These are phyloP conservation scores for Trichoplusia ni DNA, from an alignment of 1,140 invertebrate species.

Conservation along the genomic window DNA sequence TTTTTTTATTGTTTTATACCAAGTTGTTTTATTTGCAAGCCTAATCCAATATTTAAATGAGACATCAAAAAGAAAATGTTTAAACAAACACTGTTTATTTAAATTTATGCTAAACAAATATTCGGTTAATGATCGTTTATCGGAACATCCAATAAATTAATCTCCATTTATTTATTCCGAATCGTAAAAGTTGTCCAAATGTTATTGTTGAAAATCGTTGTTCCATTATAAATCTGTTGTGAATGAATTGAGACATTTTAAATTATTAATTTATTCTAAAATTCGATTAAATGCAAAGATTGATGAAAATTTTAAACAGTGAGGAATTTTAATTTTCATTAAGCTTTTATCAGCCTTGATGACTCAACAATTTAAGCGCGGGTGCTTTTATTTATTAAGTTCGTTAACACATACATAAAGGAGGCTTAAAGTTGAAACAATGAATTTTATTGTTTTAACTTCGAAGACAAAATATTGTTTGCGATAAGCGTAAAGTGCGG, in stretches of 20 bases:
- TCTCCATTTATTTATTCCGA: background rate
- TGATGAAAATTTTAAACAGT: background rate
- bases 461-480: background rate
- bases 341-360: too few relatives aligned
- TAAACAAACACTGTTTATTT: constrained; percentile 24
- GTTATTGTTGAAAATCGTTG: background rate
- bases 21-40: background rate
- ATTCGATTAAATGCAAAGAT: constrained; percentile 4
- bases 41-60: constrained; percentile 8
- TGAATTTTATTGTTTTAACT: background rate
- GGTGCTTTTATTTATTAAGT: too few relatives aligned
- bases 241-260: background rate
- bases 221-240: constrained; percentile 3
- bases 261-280: constrained; percentile 6
- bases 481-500: background rate
- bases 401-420: too few relatives aligned
- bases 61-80: background rate
- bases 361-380: too few relatives aligned
- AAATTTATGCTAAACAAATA: constrained; percentile 32
- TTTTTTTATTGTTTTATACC: constrained; percentile 1
- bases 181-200: constrained; percentile 9
- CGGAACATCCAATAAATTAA: constrained; percentile 23
- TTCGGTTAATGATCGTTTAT: constrained; percentile 21
- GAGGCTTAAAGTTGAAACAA: too few relatives aligned
- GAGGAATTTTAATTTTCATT: background rate